These are phyloP conservation scores for Sphaeridia pumilis DNA, from an alignment of 2,888 invertebrate species.

Conservation along the genomic window DNA sequence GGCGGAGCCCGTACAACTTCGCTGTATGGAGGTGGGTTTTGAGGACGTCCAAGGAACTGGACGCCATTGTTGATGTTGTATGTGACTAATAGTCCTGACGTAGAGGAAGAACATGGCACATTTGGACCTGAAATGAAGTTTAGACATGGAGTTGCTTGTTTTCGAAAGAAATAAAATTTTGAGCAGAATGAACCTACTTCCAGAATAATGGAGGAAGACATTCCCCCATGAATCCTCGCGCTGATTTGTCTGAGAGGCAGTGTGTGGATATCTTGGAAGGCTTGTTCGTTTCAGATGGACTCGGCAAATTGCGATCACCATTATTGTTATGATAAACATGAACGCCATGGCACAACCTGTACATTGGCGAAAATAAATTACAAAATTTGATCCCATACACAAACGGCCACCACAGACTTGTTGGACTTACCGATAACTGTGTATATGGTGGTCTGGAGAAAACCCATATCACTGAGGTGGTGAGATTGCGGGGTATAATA, in stretches of 20 bases:
- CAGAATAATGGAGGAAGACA: slow-evolving; percentile 22
- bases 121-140: slow-evolving; percentile 4
- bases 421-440: slow-evolving; percentile 40
- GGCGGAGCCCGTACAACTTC: slow-evolving; percentile 40
- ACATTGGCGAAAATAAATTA: slow-evolving; percentile 1
- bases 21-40: slow-evolving; percentile 42
- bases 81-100: slow-evolving; percentile 39
- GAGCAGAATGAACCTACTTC: slow-evolving; percentile 4
- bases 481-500: slow-evolving; percentile 34
- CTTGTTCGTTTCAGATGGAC: slow-evolving; percentile 41
- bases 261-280: slow-evolving; percentile 37
- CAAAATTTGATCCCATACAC: background rate
- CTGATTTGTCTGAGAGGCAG: slow-evolving; percentile 14
- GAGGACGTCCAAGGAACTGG: slow-evolving; percentile 40
- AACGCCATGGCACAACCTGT: slow-evolving; percentile 43
- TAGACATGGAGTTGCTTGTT: background rate
- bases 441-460: slow-evolving; percentile 42
- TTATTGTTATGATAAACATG: slow-evolving; percentile 42
- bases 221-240: slow-evolving; percentile 26
- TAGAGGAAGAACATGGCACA: slow-evolving; percentile 20
- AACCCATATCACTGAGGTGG: slow-evolving; percentile 40
- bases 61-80: slow-evolving; percentile 43
- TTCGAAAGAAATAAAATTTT: slow-evolving; percentile 6
- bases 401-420: background rate
- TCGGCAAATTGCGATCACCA: slow-evolving; percentile 42